Evolutionary conservation across 1,140 invertebrate species (phyloP).

Genomic region (Zophobas atratus): DNA sequence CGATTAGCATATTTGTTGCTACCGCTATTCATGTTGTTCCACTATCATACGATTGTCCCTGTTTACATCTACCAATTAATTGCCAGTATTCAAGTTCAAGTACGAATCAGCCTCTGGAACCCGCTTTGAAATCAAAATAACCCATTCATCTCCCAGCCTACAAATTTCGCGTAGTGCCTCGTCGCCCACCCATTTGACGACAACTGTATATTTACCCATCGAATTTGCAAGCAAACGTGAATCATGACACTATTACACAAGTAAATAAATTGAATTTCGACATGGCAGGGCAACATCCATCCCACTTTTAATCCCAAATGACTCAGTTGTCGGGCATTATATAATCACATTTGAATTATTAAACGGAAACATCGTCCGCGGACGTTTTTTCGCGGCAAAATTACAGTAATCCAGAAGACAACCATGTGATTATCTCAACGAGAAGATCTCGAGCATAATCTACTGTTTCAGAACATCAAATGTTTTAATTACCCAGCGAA

Average conservation of each 20-base stretch:
- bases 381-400: not conserved
- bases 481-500: not conserved
- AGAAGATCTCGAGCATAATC: not conserved
- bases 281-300: slow-evolving; percentile 2
- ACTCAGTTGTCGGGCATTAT: slow-evolving; percentile 8
- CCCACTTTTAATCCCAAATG: slow-evolving; percentile 32
- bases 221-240: slow-evolving; percentile 31
- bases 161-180: not conserved
- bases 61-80: too few species aligned
- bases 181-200: not conserved
- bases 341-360: slow-evolving; percentile 17
- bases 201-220: slow-evolving; percentile 29
- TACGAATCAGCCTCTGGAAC: too few species aligned
- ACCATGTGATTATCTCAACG: not conserved
- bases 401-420: not conserved
- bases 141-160: too few species aligned
- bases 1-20: too few species aligned
- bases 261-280: slow-evolving; percentile 36
- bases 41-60: too few species aligned
- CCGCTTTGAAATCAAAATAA: too few species aligned
- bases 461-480: too few species aligned
- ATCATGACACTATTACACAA: slow-evolving; percentile 30
- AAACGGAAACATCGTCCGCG: not conserved
- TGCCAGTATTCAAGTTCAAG: too few species aligned
- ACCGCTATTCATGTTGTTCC: too few species aligned